Evolutionary conservation across 2,113 vertebrate genomes (phyloP), one percentile per base, ranked within the genome.

Genomic region (Chloropsis hardwickii): DNA sequence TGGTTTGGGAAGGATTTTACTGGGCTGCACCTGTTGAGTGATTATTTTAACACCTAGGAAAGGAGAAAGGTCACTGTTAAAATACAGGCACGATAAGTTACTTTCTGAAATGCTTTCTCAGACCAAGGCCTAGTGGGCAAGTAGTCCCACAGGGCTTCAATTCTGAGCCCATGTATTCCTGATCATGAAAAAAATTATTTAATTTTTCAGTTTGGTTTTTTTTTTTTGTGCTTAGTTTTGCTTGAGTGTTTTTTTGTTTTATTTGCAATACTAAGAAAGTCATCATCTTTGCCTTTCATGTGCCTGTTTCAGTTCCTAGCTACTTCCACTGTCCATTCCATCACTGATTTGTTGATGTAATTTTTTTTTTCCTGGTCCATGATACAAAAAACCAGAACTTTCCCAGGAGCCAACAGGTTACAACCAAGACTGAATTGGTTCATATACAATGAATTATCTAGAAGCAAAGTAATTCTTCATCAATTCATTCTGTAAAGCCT

Each of bases 1-100:
- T 39, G 99, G 99, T 88, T 99, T 99, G 81, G 99, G 99, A 83
- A 99, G 98, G 97, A 99, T 99, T 98, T 99, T 99, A 97, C 99
- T 99, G 96, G 99, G 99, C 95, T 99, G 99, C 90, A 99, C 98
- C 98, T 99, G 99, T 95, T 99, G 99, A 71, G 99, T 99, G 98
- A 99, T 99, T 86, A 99, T 99, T 98, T 99, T 99, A 95, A 99
- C 99, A 93, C 99, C 99, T 99, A 96, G 96, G 79, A 96, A 97
- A 97, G 91, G 97, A 97, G 88, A 98, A 97, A 96, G 79, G 95
- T 93, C 92, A 97, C 93, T 95, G 90, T 97, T 91, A 97, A 96
- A 85, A 97, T 29, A 96, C 92, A 97, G 95, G 91, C 94, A 97
- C 94, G 15, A 87, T 85, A 94, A 94, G 92, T 95, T 93, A 95